A percentile compares a stretch with the other conserved stretches of the same genome.
phyloP scores from a whole-genome alignment of 2,888 invertebrate species.

The Actias luna region DNA sequence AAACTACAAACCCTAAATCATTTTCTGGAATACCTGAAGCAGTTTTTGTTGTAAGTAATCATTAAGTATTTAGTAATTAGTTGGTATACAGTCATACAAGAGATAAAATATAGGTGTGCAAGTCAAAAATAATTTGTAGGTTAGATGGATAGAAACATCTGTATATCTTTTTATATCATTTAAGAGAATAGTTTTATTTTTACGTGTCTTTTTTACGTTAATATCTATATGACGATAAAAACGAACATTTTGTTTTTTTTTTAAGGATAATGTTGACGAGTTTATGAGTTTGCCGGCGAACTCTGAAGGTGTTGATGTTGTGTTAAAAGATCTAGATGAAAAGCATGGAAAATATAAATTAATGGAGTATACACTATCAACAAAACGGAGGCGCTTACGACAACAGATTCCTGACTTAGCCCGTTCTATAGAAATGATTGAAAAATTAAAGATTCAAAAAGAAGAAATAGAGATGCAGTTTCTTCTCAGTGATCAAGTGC shows the following conservation, averaged over 20 bases:
- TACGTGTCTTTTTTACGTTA: neutral
- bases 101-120: neutral
- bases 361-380: conserved; percentile 95
- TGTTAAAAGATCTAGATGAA: conserved; percentile 93
- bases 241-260: conserved; percentile 19
- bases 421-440: conserved; percentile 94
- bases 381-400: conserved; percentile 92
- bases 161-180: conserved; percentile 7
- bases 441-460: conserved; percentile 91
- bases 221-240: neutral
- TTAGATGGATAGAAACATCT: neutral
- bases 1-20: conserved; percentile 75
- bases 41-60: conserved; percentile 89
- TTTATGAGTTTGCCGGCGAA: conserved; percentile 94
- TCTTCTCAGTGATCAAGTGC: conserved; percentile 95
- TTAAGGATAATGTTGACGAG: conserved; percentile 95
- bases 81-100: neutral
- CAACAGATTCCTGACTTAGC: conserved; percentile 97
- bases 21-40: conserved; percentile 95
- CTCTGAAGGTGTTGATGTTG: conserved; percentile 90
- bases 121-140: neutral
- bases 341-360: conserved; percentile 98
- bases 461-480: conserved; percentile 93
- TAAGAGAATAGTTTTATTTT: neutral
- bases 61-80: neutral